Evolutionary conservation across 2,113 vertebrate species (phyloP).

Genomic region (Salvelinus alpinus): DNA sequence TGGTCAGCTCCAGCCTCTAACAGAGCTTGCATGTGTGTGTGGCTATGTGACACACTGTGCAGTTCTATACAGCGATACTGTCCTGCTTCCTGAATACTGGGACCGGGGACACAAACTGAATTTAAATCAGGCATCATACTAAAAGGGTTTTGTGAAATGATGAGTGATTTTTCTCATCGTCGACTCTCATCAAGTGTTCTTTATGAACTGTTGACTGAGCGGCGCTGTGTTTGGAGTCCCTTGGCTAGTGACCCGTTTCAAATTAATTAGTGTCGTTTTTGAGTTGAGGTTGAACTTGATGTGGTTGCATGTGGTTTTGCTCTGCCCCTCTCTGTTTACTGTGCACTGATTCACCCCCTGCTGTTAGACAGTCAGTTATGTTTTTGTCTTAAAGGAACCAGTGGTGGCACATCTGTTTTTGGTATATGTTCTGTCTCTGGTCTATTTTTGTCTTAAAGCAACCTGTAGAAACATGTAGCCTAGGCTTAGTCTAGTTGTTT

Average conservation of each 20-base stretch:
- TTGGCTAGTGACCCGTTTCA: slow-evolving; percentile 21
- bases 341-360: slow-evolving; percentile 35
- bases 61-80: slow-evolving; percentile 41
- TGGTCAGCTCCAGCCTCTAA: slow-evolving; percentile 47
- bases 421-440: background rate
- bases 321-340: slow-evolving; percentile 41
- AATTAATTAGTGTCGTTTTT: background rate
- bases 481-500: background rate
- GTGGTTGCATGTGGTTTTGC: slow-evolving; percentile 46
- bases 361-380: background rate
- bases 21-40: slow-evolving; percentile 44
- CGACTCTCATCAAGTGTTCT: slow-evolving; percentile 9
- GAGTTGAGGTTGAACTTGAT: slow-evolving; percentile 51
- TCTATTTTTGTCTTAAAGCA: background rate
- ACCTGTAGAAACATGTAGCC: background rate
- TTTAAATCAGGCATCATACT: slow-evolving; percentile 39
- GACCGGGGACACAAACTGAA: slow-evolving; percentile 37
- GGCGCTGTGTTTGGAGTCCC: slow-evolving; percentile 21
- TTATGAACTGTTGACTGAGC: slow-evolving; percentile 33
- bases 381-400: background rate
- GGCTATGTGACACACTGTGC: slow-evolving; percentile 30
- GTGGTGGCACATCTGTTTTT: background rate
- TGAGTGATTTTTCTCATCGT: slow-evolving; percentile 1
- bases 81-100: slow-evolving; percentile 24
- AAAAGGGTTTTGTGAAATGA: slow-evolving; percentile 38